These are phyloP conservation scores for Limenitis camilla DNA, from an alignment of 2,888 invertebrate genomes.

Conservation along the genomic window DNA sequence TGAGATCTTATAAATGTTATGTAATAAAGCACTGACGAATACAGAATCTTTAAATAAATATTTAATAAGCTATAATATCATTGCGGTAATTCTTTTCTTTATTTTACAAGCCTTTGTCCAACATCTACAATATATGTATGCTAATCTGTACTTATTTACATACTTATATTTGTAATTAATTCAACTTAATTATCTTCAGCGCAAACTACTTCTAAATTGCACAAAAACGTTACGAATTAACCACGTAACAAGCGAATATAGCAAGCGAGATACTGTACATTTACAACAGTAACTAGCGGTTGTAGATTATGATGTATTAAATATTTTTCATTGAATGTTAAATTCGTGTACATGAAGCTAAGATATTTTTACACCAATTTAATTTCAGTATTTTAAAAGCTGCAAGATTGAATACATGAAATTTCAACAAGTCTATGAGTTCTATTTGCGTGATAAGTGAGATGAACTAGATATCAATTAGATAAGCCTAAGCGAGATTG, in stretches of 20 bases:
- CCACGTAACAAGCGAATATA: not conserved
- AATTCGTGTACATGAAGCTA: too few species aligned
- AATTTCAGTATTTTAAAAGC: too few species aligned
- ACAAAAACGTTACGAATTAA: not conserved
- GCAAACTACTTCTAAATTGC: not conserved
- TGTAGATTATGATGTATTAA: not conserved
- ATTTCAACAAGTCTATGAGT: not conserved
- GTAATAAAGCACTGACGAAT: too few species aligned
- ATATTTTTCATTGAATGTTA: too few species aligned
- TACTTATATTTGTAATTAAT: not conserved
- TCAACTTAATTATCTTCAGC: not conserved
- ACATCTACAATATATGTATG: not conserved
- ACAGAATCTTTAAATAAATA: too few species aligned
- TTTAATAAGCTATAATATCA: too few species aligned
- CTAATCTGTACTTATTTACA: not conserved
- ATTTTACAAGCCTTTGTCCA: too few species aligned
- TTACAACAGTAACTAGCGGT: not conserved
- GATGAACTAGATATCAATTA: conserved; percentile 14
- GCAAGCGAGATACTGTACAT: conserved; percentile 3
- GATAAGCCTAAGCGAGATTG: conserved; percentile 36
- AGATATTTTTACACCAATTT: too few species aligned
- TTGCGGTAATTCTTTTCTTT: too few species aligned
- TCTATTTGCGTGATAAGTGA: conserved; percentile 16
- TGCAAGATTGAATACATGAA: not conserved
- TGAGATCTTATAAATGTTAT: too few species aligned